Evolutionary conservation across 1,140 invertebrate genomes (phyloP), one percentile per base, ranked within the genome.

Genomic region (Caenorhabditis remanei): DNA sequence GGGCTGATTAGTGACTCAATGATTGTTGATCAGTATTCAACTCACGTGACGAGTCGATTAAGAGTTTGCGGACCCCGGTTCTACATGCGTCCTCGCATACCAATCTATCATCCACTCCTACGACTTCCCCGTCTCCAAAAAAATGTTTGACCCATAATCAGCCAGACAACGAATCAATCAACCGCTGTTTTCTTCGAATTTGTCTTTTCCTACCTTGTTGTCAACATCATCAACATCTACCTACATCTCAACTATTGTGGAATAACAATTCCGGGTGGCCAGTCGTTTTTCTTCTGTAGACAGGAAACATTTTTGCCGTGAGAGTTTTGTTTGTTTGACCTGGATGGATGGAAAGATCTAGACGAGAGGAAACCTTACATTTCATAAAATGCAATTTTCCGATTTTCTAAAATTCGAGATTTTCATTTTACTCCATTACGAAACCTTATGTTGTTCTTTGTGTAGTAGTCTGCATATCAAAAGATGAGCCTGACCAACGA

Each of bases 81-180:
- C 46, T 21, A 53, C 46, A 79, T 79, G 46, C 71, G 43, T 46
- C 43, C 24, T 50, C 14, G 71, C 71, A 79, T 79, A 79, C 71
- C 71, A 79, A 79, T 79, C 65, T 43, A 71, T 71, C 65, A 71
- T 71, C 41, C 41, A 19, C 61, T 71, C 65, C 65, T 71, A 71
- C 65, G 40, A 71, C 65, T 79, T 79, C 43, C 55, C 14, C 61
- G 21, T 40, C 24, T 58, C n/a, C n/a, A 19, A n/a, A n/a, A 63
- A 53, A 50, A 46, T 79, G 13, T 79, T 79, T n/a, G 67, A 48
- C 67, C 46, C 21, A 9, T 79, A 79, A 79, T 79, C 71, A 79
- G 71, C 71, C 46, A 79, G 71, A 50, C 71, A 53, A 24, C n/a
- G 46, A 79, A 79, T 79, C 71, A 79, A 79, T 79, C 71, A 79